Conservation (phyloP, 2,797 vertebrate genomes). For the Miichthys miiuy region DNA sequence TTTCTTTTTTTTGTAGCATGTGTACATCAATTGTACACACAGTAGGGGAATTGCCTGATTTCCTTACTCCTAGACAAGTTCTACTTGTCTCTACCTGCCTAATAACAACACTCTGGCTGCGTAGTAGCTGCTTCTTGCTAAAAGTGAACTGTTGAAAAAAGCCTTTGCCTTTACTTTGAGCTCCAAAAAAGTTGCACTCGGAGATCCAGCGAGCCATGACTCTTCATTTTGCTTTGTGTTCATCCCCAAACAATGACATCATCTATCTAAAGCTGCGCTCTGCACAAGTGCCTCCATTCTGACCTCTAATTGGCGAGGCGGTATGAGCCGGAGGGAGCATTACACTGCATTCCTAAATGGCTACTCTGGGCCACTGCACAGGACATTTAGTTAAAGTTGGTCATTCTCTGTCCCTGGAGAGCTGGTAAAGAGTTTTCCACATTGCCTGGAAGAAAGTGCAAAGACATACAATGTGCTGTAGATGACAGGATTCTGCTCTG, state of each 20-base stretch:
- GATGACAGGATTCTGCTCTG: constrained; percentile 75
- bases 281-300: constrained; percentile 59
- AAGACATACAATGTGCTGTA: constrained; percentile 69
- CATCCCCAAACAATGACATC: constrained; percentile 70
- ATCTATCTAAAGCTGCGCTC: constrained; percentile 58
- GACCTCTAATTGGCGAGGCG: constrained; percentile 77
- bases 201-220: constrained; percentile 46
- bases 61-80: neutral
- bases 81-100: neutral
- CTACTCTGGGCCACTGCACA: constrained; percentile 71
- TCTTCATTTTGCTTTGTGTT: constrained; percentile 49
- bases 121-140: neutral
- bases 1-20: constrained; percentile 17
- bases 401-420: constrained; percentile 71
- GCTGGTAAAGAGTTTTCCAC: constrained; percentile 67
- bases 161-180: constrained; percentile 30
- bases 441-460: constrained; percentile 70
- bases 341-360: constrained; percentile 73
- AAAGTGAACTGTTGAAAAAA: constrained; percentile 29
- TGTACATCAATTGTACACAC: neutral
- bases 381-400: constrained; percentile 80
- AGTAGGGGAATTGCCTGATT: neutral
- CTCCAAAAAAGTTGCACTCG: constrained; percentile 37
- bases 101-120: neutral
- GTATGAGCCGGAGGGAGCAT: constrained; percentile 65